Base-by-base conservation (phyloP, 1,140 invertebrate genomes). In the Brachystomella parvula region DNA sequence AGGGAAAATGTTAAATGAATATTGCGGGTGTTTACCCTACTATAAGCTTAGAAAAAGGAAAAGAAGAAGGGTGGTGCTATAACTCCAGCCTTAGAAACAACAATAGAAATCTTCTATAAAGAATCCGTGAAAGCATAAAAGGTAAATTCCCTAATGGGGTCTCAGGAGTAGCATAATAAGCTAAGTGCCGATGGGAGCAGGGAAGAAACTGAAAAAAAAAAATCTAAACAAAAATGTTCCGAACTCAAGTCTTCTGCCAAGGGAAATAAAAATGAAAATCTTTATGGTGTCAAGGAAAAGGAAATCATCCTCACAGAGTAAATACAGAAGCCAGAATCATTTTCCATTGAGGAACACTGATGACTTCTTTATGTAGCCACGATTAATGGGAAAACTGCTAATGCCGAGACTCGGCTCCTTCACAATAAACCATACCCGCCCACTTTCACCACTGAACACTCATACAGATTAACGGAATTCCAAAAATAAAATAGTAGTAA, bases 131-230 rank as follows among this genome's bases (percentile, higher is more conserved):
- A 39, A 39, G 35, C 6, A 39, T 6, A 39, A 39, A 39, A 39
- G 35, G 35, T 39, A 19, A 53, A 15, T 53, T 53, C 49, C 49
- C 49, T 53, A 53, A 53, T 53, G 49, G 49, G 49, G 12, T 26
- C n/a, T 26, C n/a, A n/a, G n/a, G n/a, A n/a, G 49, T 9, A 53
- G 9, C 21, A 53, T 24, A 15, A 53, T 53, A 24, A 24, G 12
- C 49, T 17, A 24, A 6, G 9, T 53, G 12, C 9, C 9, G 21
- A 19, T 12, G 12, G 49, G 12, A 19, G 12, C 49, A 53, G n/a
- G n/a, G n/a, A n/a, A 53, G 24, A 24, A 26, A 6, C 49, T 6
- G 15, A 26, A 24, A 12, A 24, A 24, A 53, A 53, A 17, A 6
- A 12, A 53, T 53, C 49, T 24, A 24, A 53, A 53, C 12, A 53